These are phyloP conservation scores for Sterrhoptilus dennistouni DNA, from an alignment of 2,113 vertebrate genomes.

Conservation along the genomic window DNA sequence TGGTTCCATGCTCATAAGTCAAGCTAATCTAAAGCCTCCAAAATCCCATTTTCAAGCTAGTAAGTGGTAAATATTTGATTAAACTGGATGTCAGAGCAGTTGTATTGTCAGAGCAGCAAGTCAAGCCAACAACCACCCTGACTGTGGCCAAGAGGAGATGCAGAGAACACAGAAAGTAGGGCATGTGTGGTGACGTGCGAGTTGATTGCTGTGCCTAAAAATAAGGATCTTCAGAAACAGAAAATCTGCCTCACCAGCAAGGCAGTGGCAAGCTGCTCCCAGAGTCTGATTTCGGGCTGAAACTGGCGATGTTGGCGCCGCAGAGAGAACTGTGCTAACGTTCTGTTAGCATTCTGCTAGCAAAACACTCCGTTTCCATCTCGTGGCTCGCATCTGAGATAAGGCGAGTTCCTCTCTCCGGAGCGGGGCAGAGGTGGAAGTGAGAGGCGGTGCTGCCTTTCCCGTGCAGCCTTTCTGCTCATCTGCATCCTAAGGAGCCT, in stretches of 20 bases:
- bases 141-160: conserved; percentile 13
- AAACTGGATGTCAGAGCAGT: neutral
- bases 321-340: neutral
- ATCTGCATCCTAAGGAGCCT: neutral
- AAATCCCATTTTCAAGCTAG: neutral
- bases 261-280: conserved; percentile 13
- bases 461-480: neutral
- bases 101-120: neutral
- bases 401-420: neutral
- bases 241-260: conserved; percentile 35
- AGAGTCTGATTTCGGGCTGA: neutral
- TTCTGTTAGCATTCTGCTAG: neutral
- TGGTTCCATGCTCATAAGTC: rapidly evolving
- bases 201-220: conserved; percentile 47
- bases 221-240: conserved; percentile 43
- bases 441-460: neutral
- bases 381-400: neutral
- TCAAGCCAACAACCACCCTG: neutral
- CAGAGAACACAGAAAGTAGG: conserved; percentile 50
- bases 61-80: conserved; percentile 18
- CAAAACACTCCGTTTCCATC: neutral
- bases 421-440: neutral
- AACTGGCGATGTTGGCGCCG: neutral
- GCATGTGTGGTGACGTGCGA: neutral
- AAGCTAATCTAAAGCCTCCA: neutral